Conservation (phyloP, 2,888 invertebrate genomes). For the Quadroppia sp. region DNA sequence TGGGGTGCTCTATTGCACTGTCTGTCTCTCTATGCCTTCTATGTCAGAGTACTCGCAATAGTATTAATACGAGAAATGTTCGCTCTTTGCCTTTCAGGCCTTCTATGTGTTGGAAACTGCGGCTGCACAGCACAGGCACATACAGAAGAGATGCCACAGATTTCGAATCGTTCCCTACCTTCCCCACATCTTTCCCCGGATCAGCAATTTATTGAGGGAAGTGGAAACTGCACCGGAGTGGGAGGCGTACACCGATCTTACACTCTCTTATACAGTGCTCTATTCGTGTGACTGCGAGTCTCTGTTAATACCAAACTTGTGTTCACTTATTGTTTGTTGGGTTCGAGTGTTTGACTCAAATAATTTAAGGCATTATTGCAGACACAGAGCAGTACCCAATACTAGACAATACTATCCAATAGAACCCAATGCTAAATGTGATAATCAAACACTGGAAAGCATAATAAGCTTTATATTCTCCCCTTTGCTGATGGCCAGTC, state of each 20-base stretch:
- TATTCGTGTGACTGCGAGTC: not conserved
- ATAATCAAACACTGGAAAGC: slow-evolving; percentile 20
- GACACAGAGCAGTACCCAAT: slow-evolving; percentile 16
- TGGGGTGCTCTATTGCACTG: slow-evolving; percentile 25
- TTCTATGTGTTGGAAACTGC: not conserved
- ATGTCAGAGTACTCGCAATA: not conserved
- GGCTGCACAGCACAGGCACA: not conserved
- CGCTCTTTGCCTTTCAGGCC: not conserved
- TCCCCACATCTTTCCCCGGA: slow-evolving; percentile 27
- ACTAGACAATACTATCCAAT: not conserved
- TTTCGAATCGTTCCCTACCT: not conserved
- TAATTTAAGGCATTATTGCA: slow-evolving; percentile 7
- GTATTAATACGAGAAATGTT: slow-evolving; percentile 10
- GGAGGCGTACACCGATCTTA: slow-evolving; percentile 16
- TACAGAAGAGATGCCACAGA: slow-evolving; percentile 12
- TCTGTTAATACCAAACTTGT: slow-evolving; percentile 2
- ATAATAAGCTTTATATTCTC: slow-evolving; percentile 30
- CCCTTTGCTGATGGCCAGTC: slow-evolving; percentile 31
- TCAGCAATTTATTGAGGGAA: slow-evolving; percentile 28
- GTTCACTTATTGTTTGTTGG: slow-evolving; percentile 9
- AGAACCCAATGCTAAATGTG: not conserved
- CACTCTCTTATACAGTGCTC: no score
- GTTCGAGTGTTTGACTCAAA: slow-evolving; percentile 23
- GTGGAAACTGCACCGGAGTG: slow-evolving; percentile 10
- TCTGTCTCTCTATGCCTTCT: not conserved